Base-by-base conservation (phyloP, 2,797 vertebrate genomes). In the Scolopax rusticola region DNA sequence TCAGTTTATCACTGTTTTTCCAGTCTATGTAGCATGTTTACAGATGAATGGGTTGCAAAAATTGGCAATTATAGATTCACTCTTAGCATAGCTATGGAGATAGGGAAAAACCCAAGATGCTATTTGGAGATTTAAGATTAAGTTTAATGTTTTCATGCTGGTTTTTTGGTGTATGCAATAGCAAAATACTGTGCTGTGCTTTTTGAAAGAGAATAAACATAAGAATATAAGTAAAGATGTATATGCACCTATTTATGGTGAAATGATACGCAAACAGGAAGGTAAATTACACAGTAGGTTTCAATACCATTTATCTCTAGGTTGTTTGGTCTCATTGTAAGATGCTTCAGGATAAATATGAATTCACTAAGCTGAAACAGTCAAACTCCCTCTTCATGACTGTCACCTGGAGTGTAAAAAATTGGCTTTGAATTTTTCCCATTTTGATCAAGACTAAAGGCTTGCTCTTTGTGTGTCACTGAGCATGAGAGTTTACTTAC, bases 1-100 rank as follows among this genome's bases (percentile, higher is more conserved):
- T 91, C 67, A 57, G 27, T 93, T 94, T 89, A 82, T 79, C 84
- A 36, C 70, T 80, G 9, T 40, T 94, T 94, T 97, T 81, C 71
- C 68, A 85, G 78, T 89, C 63, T 81, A 14, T 80, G 56, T 93
- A 69, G 63, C 74, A 61, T 80, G 60, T 81, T 94, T 91, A 92
- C 79, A 94, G 87, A 73, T 92, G 69, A 96, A 61, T 67, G 47
- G 18, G 30, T 80, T 4, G 3, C 67, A 90, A 59, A 92, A 84
- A 74, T 64, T 92, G 57, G 51, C 80, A 61, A 63, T 89, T 94
- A 74, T 28, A 74, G 47, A 57, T 87, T 87, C 3, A 28, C 45
- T 59, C 17, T 78, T 80, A 94, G 51, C 43, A 57, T 28, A 81
- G 53, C 69, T 48, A 1, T 54, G 40, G 43, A 68, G 51, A 63